These are phyloP conservation scores for Aphidius colemani DNA, from an alignment of 2,888 invertebrate genomes.

Conservation along the genomic window DNA sequence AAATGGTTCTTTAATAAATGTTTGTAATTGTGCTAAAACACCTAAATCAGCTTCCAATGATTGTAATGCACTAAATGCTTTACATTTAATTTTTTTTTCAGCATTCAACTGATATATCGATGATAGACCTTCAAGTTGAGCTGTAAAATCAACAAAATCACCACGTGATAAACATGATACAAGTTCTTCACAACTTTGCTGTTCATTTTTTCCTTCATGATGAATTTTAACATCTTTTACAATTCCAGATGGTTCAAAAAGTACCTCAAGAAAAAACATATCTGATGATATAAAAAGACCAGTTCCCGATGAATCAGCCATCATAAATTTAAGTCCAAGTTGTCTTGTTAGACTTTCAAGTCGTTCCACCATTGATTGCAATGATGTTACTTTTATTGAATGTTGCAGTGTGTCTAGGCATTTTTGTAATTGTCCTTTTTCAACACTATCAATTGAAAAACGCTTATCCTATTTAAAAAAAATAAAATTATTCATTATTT, in stretches of 20 bases:
- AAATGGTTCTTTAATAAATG: conserved; percentile 72
- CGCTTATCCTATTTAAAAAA: conserved; percentile 75
- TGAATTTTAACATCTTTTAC: conserved; percentile 91
- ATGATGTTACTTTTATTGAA: conserved; percentile 89
- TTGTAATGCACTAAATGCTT: conserved; percentile 90
- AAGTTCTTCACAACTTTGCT: conserved; percentile 85
- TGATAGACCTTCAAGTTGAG: conserved; percentile 88
- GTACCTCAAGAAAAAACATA: conserved; percentile 94
- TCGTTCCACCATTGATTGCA: conserved; percentile 90
- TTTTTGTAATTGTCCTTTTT: conserved; percentile 84
- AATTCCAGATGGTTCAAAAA: conserved; percentile 80
- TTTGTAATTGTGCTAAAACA: conserved; percentile 78
- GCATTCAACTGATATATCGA: conserved; percentile 93
- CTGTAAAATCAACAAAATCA: conserved; percentile 90
- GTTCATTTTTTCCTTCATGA: conserved; percentile 80
- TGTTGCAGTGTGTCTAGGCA: conserved; percentile 91
- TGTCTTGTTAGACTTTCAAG: conserved; percentile 90
- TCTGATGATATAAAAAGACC: conserved; percentile 92
- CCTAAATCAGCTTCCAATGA: conserved; percentile 89
- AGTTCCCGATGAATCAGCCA: conserved; percentile 79
- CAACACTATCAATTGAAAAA: conserved; percentile 83
- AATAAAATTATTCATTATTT: conserved; percentile 8
- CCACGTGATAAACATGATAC: conserved; percentile 82
- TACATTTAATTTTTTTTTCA: conserved; percentile 92
- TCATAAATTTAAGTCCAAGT: conserved; percentile 85